Evolutionary conservation across 2,113 vertebrate genomes (phyloP).

Genomic region (Coryphaenoides rupestris): DNA sequence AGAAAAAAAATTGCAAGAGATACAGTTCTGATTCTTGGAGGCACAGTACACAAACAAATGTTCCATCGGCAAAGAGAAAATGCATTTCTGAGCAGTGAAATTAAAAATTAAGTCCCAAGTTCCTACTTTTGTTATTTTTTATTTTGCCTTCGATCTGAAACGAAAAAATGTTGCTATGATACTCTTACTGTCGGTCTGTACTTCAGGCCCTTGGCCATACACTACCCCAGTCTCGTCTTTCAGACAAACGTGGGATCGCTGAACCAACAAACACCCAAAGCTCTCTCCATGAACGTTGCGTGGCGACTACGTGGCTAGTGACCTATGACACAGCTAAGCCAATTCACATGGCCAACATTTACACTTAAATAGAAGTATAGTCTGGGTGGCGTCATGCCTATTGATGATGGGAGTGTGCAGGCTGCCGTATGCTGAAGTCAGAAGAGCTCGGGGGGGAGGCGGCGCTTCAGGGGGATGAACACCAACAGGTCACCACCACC

Average conservation of each 20-base stretch:
- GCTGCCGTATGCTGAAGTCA: conserved; percentile 39
- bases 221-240: conserved; percentile 8
- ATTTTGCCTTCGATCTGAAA: background rate
- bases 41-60: conserved; percentile 99
- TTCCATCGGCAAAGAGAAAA: conserved; percentile 91
- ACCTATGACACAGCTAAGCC: too few relatives aligned
- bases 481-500: conserved; percentile 20
- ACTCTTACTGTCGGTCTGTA: background rate
- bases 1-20: conserved; percentile 75
- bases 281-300: too few relatives aligned
- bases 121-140: conserved; percentile 66
- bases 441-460: conserved; percentile 22
- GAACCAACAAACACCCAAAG: too few relatives aligned
- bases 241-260: conserved; percentile 11
- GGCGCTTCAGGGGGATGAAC: background rate
- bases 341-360: conserved; percentile 27
- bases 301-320: too few relatives aligned
- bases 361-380: conserved; percentile 26
- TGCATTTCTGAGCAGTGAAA: conserved; percentile 74
- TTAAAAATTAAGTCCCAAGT: conserved; percentile 63
- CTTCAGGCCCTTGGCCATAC: background rate
- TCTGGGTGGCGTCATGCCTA: conserved; percentile 25
- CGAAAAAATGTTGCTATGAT: background rate
- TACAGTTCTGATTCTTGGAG: conserved; percentile 90
- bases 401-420: conserved; percentile 29